Evolutionary conservation across 2,888 invertebrate genomes (phyloP), one percentile per base, ranked within the genome.

Genomic region (Sarcophaga subvicina): DNA sequence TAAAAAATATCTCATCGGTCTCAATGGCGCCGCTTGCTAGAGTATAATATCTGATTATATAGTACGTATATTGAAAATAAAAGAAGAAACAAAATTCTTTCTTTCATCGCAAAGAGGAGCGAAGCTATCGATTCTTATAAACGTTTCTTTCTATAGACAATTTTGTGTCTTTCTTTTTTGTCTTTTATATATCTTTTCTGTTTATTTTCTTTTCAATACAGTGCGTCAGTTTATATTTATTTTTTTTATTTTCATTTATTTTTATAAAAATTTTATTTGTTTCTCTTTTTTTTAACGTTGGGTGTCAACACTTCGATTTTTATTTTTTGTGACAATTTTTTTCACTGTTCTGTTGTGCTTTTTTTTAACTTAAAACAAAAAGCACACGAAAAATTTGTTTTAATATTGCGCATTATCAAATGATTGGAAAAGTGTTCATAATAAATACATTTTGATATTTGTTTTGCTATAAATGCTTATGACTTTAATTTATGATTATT

Each of bases 301-400:
- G 73, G 60, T 75, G 64, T 82, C 73, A 82, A 70, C 78, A 76
- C 70, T 72, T 80, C 17, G 62, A 79, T 72, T 71, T 80, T 80
- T 71, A 77, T 60, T 80, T 70, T 78, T 72, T 37, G 80, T 73
- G 85, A 85, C 80, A 85, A 60, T 71, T 73, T 66, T 14, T n/a
- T 17, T 82, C 54, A 49, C 2, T 17, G 62, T 59, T 12, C 8
- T 37, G 37, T 37, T 37, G 25, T 59, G 6, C 67, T 5, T 77
- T 63, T 60, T 62, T 17, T 27, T 27, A 14, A 37, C 4, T 27
- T 8, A 20, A 45, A 67, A 45, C 2, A 49, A 49, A 49, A 49
- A 49, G 12, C 11, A 49, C 12, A 49, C 54, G 17, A 14, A 54
- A 66, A 66, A 14, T 12, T 20, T 22, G 62, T 62, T 62, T n/a